Conservation (phyloP, 2,888 invertebrate species). For the Muschampia plurimacula region DNA sequence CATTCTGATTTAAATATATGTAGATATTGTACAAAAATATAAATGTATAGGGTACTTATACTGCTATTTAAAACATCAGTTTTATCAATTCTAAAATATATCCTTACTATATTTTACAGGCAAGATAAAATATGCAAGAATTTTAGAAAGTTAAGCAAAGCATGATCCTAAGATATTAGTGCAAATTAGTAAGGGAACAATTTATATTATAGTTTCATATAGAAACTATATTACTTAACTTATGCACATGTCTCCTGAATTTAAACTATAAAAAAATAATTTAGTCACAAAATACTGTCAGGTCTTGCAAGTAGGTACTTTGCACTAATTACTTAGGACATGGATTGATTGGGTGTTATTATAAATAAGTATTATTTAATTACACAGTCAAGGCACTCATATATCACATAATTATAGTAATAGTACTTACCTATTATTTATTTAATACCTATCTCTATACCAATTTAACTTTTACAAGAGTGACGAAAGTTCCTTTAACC, state of each 20-base stretch:
- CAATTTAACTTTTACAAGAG: too few species aligned
- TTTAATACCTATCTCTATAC: background rate
- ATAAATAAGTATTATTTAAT: background rate
- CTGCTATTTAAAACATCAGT: background rate
- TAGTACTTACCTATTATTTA: background rate
- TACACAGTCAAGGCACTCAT: slow-evolving; percentile 8
- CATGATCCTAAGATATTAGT: slow-evolving; percentile 33
- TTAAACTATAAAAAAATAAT: background rate
- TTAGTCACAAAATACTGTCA: background rate
- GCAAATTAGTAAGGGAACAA: background rate
- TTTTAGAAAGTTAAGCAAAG: slow-evolving; percentile 11
- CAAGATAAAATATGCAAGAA: slow-evolving; percentile 36
- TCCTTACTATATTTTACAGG: slow-evolving; percentile 36
- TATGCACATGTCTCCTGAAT: background rate
- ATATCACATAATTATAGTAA: slow-evolving; percentile 1
- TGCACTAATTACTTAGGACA: slow-evolving; percentile 33
- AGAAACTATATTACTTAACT: background rate
- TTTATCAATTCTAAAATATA: slow-evolving; percentile 23
- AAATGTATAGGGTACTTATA: background rate
- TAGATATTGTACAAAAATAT: background rate
- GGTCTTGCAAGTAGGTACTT: background rate
- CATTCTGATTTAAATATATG: background rate
- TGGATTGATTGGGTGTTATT: background rate
- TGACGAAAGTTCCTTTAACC: too few species aligned
- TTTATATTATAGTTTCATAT: background rate